Evolutionary conservation across 2,797 vertebrate genomes (phyloP).

Genomic region (Gila robusta): DNA sequence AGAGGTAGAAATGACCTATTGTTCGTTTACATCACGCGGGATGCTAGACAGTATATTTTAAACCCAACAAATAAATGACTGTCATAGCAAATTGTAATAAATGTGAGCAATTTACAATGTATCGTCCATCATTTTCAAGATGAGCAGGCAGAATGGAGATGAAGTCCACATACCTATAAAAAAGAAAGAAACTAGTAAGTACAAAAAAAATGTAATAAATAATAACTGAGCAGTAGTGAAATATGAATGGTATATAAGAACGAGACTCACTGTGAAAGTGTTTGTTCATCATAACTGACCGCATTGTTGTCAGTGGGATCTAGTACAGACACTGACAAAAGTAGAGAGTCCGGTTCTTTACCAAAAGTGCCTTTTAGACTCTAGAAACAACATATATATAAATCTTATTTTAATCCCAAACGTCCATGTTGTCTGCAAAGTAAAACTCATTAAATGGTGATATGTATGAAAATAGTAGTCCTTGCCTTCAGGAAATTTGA

Average conservation of each 20-base stretch:
- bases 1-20: neutral
- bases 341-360: conserved; percentile 2
- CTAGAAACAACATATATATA: conserved; percentile 25
- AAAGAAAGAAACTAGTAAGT: neutral
- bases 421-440: too few relatives aligned
- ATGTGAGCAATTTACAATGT: conserved; percentile 40
- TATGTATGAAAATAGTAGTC: neutral
- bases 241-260: neutral
- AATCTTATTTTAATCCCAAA: too few relatives aligned
- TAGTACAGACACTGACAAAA: conserved; percentile 40
- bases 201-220: too few relatives aligned
- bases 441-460: neutral
- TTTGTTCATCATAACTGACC: neutral
- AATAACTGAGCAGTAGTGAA: neutral
- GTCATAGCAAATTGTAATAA: conserved; percentile 1
- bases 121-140: neutral
- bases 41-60: neutral
- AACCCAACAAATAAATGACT: neutral
- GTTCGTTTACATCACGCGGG: neutral
- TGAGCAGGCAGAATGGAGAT: conserved; percentile 41
- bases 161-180: conserved; percentile 52
- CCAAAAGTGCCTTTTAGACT: conserved; percentile 14
- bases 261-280: conserved; percentile 46
- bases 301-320: neutral
- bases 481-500: conserved; percentile 46